Base-by-base conservation (phyloP, 2,888 invertebrate genomes). In the Zonitis immaculata region DNA sequence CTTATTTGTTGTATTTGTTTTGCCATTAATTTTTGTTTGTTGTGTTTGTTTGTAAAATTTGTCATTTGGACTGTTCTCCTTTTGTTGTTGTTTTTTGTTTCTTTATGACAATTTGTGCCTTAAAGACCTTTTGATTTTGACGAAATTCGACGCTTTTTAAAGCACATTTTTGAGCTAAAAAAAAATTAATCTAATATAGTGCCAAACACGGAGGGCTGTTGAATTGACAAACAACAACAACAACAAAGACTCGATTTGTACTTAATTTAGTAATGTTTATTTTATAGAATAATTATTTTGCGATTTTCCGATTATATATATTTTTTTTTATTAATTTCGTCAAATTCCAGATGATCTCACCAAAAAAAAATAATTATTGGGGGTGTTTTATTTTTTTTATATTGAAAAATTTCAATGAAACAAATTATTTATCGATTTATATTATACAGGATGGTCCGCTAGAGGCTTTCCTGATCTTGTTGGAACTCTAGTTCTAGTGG, bases 1-100 rank as follows among this genome's bases (percentile, higher is more conserved):
- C n/a, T n/a, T n/a, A n/a, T n/a, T n/a, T 61, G 61, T 63, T 63
- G 62, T 61, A 54, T 59, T 59, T n/a, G n/a, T 56, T 62, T 56
- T 47, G 35, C 35, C 35, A 35, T 60, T 52, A 28, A 32, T 60
- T 52, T 28, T 22, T 47, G 12, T 53, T 45, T 9, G 1, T 53
- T 46, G 44, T 46, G 4, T 42, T 44, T 30, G 42, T n/a, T n/a
- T 57, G 49, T 50, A 30, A 32, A 22, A 49, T 30, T 35, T 46
- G 25, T 51, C 32, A 42, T 49, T 49, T 52, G 9, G 18, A 35
- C 35, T 9, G 35, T 35, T 18, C 35, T 35, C 35, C 18, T 47
- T 50, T 52, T 27, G 4, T 44, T 7, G 12, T n/a, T n/a, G n/a
- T n/a, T n/a, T n/a, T n/a, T n/a, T n/a, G n/a, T n/a, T n/a, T n/a